Evolutionary conservation across 2,797 vertebrate genomes (phyloP), one percentile per base, ranked within the genome.

Genomic region (Phyllotis vaccarum): DNA sequence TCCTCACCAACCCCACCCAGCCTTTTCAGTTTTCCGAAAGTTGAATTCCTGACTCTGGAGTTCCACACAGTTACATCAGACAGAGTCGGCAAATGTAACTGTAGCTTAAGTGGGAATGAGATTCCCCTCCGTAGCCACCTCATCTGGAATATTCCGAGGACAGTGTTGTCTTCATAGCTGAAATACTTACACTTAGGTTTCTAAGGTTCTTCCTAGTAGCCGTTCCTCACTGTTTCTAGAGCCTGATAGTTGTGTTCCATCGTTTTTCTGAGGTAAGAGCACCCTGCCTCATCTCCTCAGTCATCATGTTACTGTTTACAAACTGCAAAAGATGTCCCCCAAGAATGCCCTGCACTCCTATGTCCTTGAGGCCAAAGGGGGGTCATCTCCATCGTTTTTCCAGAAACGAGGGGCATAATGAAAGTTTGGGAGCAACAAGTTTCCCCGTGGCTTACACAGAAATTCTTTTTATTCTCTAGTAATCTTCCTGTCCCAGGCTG

Each of bases 391-490:
- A n/a, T 76, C 31, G 78, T 75, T 91, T 34, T 13, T 4, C 64
- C 78, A 76, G 52, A 89, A 14, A 89, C n/a, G 24, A 83, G 10
- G 0, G 58, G 1, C 2, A 1, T 49, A 19, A 40, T 40, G 2
- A 89, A 22, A 85, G 58, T 72, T 3, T 14, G 37, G 76, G 10
- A 17, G 16, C 9, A 89, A 49, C 0, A 0, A 72, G 70, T n/a
- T 1, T 40, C 85, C 79, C 37, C 66, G 76, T 88, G 34, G 3
- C 6, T 56, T 72, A 78, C 29, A 81, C 31, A 92, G 21, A 89
- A 83, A 86, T 62, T 14, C 40, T 85, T 76, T 68, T 79, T 24
- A 68, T 88, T 92, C 78, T 80, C 22, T 86, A 92, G 54, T 64
- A 19, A 6, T 90, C 83, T 88, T 86, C 37, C 43, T n/a, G 62